A percentile compares a stretch with the other conserved stretches of the same genome.
These are phyloP conservation scores for Haplochromis burtoni DNA, from an alignment of 2,113 vertebrate species.

Conservation along the genomic window DNA sequence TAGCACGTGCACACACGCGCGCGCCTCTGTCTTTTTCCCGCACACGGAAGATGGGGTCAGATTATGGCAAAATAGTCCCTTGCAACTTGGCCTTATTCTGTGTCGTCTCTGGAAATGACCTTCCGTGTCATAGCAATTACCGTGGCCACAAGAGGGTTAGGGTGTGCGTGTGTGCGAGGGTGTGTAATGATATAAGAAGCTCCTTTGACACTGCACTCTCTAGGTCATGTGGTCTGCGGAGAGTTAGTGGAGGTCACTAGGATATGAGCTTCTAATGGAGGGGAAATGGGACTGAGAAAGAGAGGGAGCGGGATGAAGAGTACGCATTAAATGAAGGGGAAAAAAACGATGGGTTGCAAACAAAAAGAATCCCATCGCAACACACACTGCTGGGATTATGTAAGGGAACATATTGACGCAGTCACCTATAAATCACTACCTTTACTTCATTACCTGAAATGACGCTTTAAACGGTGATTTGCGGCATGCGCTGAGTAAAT, in stretches of 20 bases:
- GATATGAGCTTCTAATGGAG: slow-evolving; percentile 54
- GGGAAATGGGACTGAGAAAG: background rate
- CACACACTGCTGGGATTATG: background rate
- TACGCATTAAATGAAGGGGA: background rate
- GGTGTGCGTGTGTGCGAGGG: slow-evolving; percentile 12
- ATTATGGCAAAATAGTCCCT: slow-evolving; percentile 43
- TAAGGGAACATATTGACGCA: background rate
- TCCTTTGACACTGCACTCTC: slow-evolving; percentile 50
- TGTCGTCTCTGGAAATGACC: slow-evolving; percentile 59
- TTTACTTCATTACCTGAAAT: background rate
- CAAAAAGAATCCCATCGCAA: background rate
- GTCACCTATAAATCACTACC: background rate
- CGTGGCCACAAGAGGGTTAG: slow-evolving; percentile 35
- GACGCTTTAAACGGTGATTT: slow-evolving; percentile 21
- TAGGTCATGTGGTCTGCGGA: slow-evolving; percentile 60
- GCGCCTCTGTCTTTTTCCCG: background rate
- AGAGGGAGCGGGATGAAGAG: background rate
- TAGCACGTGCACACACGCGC: background rate
- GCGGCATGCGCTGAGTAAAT: background rate
- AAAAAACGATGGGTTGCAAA: background rate
- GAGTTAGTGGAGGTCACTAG: slow-evolving; percentile 55
- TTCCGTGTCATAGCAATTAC: slow-evolving; percentile 64
- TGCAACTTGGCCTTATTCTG: slow-evolving; percentile 51
- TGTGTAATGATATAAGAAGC: slow-evolving; percentile 55
- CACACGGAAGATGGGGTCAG: slow-evolving; percentile 31